Evolutionary conservation across 2,113 vertebrate species (phyloP).

Genomic region (Galemys pyrenaicus): DNA sequence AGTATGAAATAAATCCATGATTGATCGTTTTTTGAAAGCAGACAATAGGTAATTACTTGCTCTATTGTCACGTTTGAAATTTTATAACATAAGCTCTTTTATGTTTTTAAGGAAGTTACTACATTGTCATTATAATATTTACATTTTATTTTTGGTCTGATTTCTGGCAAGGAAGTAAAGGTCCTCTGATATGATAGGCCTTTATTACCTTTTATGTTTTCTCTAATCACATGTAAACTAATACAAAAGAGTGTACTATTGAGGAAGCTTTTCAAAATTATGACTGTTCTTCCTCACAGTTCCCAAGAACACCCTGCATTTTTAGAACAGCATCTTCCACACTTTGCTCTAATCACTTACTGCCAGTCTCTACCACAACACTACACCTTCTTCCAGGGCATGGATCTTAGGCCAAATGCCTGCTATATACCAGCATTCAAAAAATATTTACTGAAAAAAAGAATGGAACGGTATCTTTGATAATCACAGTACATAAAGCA

Average conservation of each 20-base stretch:
- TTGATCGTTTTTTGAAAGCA: background rate
- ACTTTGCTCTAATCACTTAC: background rate
- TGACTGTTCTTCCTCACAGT: background rate
- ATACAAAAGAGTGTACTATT: background rate
- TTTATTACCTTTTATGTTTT: background rate
- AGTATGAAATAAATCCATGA: background rate
- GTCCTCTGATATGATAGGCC: background rate
- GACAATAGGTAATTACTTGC: background rate
- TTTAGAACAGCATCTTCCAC: background rate
- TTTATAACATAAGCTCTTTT: background rate
- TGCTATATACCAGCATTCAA: background rate
- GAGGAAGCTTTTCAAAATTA: constrained; percentile 11
- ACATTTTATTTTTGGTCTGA: background rate
- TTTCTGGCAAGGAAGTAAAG: background rate
- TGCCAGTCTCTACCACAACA: background rate
- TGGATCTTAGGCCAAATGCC: background rate
- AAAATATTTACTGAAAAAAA: constrained; percentile 17
- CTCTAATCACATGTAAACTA: background rate
- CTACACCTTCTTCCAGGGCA: background rate
- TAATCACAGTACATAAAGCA: background rate
- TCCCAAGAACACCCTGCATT: background rate
- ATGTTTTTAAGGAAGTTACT: background rate
- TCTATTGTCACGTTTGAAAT: background rate
- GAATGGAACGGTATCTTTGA: constrained; percentile 3
- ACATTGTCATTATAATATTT: background rate